Evolutionary conservation across 2,888 invertebrate species (phyloP).

Genomic region (Melieria crassipennis): DNA sequence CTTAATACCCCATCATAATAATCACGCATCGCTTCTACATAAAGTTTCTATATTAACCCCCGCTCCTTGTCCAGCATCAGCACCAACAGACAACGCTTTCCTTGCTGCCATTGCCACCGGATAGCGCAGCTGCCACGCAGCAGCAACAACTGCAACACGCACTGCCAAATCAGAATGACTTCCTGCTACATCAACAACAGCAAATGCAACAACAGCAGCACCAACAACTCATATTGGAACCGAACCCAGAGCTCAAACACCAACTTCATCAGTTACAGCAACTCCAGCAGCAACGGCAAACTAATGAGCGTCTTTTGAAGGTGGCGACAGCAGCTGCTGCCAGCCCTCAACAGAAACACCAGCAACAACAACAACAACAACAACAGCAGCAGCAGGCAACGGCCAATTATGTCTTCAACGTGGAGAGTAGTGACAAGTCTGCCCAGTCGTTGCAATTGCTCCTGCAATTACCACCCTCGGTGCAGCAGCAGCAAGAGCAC

Average conservation of each 20-base stretch:
- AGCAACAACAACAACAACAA: conserved; percentile 49
- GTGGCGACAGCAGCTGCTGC: conserved; percentile 58
- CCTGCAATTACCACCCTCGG: conserved; percentile 63
- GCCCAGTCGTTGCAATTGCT: conserved; percentile 64
- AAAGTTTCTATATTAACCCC: background rate
- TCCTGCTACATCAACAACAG: conserved; percentile 46
- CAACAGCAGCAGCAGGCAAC: conserved; percentile 59
- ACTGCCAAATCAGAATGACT: conserved; percentile 57
- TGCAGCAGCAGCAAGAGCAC: conserved; percentile 53
- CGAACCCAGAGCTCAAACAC: conserved; percentile 58
- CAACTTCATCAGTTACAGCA: conserved; percentile 52
- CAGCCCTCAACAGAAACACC: conserved; percentile 50
- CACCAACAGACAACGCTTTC: conserved; percentile 64
- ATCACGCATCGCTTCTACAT: background rate
- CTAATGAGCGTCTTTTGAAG: conserved; percentile 59
- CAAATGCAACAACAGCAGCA: conserved; percentile 52
- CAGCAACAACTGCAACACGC: conserved; percentile 51
- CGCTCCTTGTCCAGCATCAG: conserved; percentile 46
- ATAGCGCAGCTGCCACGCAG: conserved; percentile 54
- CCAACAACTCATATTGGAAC: conserved; percentile 54
- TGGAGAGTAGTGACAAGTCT: conserved; percentile 62
- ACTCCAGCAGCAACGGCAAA: conserved; percentile 58
- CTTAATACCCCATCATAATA: background rate
- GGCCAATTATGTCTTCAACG: conserved; percentile 65
- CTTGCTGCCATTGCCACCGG: conserved; percentile 59